Evolutionary conservation across 2,113 vertebrate species (phyloP).

Genomic region (Hippoglossus stenolepis): DNA sequence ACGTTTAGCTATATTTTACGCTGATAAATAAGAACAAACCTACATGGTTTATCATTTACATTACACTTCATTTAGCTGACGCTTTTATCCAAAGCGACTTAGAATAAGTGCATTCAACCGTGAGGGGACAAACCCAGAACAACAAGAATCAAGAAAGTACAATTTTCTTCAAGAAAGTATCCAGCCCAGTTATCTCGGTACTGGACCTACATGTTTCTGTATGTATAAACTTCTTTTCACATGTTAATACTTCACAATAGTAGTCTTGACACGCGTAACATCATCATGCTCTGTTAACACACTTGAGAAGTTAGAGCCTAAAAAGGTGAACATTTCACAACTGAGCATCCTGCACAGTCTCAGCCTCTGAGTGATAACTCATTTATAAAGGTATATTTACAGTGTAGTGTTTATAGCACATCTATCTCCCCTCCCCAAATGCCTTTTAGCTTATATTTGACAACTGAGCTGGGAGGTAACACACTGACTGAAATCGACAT

Average conservation of each 20-base stretch:
- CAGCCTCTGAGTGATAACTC: neutral
- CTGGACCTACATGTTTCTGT: neutral
- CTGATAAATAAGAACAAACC: neutral
- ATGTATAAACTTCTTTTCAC: neutral
- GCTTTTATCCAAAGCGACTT: no score
- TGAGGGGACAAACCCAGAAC: no score
- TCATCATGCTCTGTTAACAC: constrained; percentile 1
- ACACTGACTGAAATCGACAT: neutral
- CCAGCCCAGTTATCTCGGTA: no score
- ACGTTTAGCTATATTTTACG: neutral
- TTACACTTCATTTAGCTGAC: no score
- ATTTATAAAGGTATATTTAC: neutral
- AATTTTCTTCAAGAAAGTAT: no score
- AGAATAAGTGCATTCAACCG: no score
- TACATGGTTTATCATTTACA: neutral
- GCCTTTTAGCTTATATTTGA: neutral
- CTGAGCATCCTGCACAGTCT: constrained; percentile 26
- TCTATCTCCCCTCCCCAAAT: neutral
- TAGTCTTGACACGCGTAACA: neutral
- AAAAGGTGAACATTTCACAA: constrained; percentile 23
- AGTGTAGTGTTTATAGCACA: neutral
- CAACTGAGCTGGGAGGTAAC: neutral
- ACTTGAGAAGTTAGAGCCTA: constrained; percentile 11
- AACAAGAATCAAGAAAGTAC: no score
- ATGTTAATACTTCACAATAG: neutral